phyloP scores from a whole-genome alignment of 2,888 invertebrate genomes.

The Argynnis bischoffii region DNA sequence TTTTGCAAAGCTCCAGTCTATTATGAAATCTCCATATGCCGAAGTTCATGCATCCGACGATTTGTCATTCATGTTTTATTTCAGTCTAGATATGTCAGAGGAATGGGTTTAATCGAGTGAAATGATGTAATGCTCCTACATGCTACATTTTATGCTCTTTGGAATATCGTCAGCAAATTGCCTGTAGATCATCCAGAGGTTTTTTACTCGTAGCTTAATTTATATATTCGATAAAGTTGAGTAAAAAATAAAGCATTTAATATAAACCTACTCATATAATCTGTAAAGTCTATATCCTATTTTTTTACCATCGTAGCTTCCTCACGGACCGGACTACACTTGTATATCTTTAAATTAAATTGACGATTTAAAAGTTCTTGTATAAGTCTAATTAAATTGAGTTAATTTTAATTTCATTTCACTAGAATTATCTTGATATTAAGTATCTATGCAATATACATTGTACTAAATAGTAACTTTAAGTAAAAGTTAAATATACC shows the following conservation, averaged over 20 bases:
- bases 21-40: constrained; percentile 19
- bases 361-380: no score
- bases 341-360: no score
- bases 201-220: constrained; percentile 1
- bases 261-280: no score
- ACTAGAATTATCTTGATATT: no score
- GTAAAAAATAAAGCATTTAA: no score
- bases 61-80: constrained; percentile 27
- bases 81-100: constrained; percentile 22
- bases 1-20: constrained; percentile 18
- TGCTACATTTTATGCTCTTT: constrained; percentile 9
- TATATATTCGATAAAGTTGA: constrained; percentile 6
- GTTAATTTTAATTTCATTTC: no score
- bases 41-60: constrained; percentile 22
- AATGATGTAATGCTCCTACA: constrained; percentile 20
- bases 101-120: constrained; percentile 21
- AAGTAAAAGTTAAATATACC: not conserved
- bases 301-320: no score
- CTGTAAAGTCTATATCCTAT: no score
- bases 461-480: not conserved
- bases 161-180: constrained; percentile 3
- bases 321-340: no score
- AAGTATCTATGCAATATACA: no score
- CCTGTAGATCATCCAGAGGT: not conserved
- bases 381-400: no score